Conservation (phyloP, 2,113 vertebrate species). For the Mola mola region DNA sequence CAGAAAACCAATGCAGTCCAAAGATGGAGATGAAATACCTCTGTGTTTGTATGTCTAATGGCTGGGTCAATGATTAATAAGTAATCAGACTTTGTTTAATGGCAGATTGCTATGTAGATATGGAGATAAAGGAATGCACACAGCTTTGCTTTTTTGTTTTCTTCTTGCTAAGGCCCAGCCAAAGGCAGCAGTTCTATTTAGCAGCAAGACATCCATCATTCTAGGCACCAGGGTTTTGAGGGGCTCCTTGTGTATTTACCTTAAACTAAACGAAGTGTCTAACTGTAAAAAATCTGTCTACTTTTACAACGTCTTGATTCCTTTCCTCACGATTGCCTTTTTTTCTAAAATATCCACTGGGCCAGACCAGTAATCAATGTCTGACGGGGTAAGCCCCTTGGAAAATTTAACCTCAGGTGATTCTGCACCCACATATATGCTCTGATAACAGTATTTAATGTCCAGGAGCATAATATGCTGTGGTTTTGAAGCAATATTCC, state of each 20-base stretch:
- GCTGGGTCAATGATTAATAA: not conserved
- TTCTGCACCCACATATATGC: not conserved
- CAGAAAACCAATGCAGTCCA: no score
- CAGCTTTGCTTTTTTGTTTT: not conserved
- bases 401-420: slow-evolving; percentile 1
- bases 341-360: not conserved
- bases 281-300: not conserved
- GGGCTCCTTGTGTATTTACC: not conserved
- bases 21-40: not conserved
- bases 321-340: not conserved
- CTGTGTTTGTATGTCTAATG: slow-evolving; percentile 13
- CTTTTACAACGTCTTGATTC: not conserved
- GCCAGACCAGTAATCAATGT: slow-evolving; percentile 3
- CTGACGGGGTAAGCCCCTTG: slow-evolving; percentile 2
- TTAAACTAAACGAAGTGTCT: slow-evolving; percentile 22
- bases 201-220: not conserved
- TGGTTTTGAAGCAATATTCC: no score
- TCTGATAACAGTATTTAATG: not conserved
- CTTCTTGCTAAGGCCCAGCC: not conserved
- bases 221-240: not conserved
- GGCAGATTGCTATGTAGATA: not conserved
- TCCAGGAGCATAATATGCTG: not conserved
- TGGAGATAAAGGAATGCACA: slow-evolving; percentile 15
- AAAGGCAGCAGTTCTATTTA: not conserved
- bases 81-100: slow-evolving; percentile 9